A percentile compares a stretch with the other conserved stretches of the same genome.
phyloP scores from a whole-genome alignment of 2,888 invertebrate species.

The Xiphydria camelus region DNA sequence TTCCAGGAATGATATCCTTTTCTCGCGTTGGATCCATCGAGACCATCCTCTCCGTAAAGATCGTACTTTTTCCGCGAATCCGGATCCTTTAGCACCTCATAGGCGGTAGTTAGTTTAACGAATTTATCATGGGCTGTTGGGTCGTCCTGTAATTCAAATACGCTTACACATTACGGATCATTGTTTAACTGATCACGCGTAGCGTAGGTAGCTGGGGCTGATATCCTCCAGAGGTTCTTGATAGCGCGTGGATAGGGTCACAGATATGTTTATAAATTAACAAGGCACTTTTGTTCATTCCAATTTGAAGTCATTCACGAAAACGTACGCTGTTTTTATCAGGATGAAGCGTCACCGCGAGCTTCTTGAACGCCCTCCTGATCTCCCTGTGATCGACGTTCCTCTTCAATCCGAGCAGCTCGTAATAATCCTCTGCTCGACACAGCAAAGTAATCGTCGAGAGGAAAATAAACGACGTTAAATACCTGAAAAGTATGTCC shows the following conservation, averaged over 20 bases:
- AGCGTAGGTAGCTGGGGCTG: too few species aligned
- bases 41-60: constrained; percentile 73
- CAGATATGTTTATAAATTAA: too few species aligned
- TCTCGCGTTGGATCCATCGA: constrained; percentile 64
- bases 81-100: constrained; percentile 84
- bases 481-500: not conserved
- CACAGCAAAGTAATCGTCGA: constrained; percentile 25
- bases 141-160: constrained; percentile 66
- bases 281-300: not conserved
- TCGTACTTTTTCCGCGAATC: constrained; percentile 79
- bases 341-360: constrained; percentile 75
- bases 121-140: constrained; percentile 76
- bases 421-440: constrained; percentile 65
- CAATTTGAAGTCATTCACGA: not conserved
- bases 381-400: constrained; percentile 73
- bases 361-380: constrained; percentile 75
- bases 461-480: constrained; percentile 13
- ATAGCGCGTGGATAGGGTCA: too few species aligned
- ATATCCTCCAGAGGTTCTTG: too few species aligned
- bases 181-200: too few species aligned
- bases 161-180: too few species aligned
- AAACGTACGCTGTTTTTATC: constrained; percentile 69
- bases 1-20: constrained; percentile 78
- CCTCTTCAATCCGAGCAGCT: constrained; percentile 68
- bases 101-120: constrained; percentile 78